Conservation (phyloP, 2,888 invertebrate species). For the Rhyacophila evoluta region DNA sequence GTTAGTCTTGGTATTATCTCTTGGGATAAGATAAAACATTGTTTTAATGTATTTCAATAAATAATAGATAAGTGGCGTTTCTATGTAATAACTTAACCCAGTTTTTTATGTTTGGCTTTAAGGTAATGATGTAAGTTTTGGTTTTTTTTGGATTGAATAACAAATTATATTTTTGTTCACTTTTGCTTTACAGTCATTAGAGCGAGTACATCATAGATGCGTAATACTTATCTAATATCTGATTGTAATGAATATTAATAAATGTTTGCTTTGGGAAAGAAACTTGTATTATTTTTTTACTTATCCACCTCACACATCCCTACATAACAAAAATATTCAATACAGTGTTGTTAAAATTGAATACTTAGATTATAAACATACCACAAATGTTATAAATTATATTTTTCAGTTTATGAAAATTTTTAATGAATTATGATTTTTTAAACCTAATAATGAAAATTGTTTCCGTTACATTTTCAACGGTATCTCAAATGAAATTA, state of each 20-base stretch:
- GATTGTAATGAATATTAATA: constrained; percentile 53
- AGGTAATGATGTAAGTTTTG: constrained; percentile 33
- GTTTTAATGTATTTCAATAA: constrained; percentile 48
- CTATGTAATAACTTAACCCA: constrained; percentile 42
- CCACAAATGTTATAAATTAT: too few species aligned
- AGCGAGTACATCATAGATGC: constrained; percentile 48
- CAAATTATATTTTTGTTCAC: constrained; percentile 29
- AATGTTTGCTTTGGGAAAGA: constrained; percentile 52
- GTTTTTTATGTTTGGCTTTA: constrained; percentile 39
- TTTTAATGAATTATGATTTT: too few species aligned
- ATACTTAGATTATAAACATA: too few species aligned
- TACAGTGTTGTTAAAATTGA: too few species aligned
- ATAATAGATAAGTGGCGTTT: constrained; percentile 55
- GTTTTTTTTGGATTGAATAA: constrained; percentile 32
- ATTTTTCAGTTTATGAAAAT: too few species aligned
- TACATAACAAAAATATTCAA: too few species aligned
- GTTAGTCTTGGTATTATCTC: constrained; percentile 71
- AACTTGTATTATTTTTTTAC: constrained; percentile 8
- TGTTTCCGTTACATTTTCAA: too few species aligned
- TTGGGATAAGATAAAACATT: constrained; percentile 38
- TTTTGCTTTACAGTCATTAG: constrained; percentile 46
- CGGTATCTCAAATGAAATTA: too few species aligned
- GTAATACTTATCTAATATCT: constrained; percentile 55
- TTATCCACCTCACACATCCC: too few species aligned
- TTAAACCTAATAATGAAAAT: too few species aligned